Conservation (phyloP, 2,113 vertebrate genomes). For the Pseudorasbora parva region DNA sequence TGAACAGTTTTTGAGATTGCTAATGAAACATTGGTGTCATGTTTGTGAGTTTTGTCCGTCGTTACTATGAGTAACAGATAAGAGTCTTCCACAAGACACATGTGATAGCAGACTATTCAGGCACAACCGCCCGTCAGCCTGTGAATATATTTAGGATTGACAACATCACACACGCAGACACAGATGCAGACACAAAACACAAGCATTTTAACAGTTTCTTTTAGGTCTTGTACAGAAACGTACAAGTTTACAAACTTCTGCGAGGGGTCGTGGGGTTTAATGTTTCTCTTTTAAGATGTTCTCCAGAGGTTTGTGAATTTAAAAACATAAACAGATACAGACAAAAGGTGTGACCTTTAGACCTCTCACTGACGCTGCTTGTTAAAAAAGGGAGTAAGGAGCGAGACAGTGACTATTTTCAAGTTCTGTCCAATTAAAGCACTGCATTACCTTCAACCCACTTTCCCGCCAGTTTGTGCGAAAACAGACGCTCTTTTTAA, state of each 20-base stretch:
- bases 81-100: constrained; percentile 72
- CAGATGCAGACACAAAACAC: not conserved
- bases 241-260: constrained; percentile 47
- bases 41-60: constrained; percentile 56
- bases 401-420: constrained; percentile 42
- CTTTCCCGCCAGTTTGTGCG: constrained; percentile 62
- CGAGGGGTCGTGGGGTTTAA: not conserved
- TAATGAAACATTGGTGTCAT: constrained; percentile 70
- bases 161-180: not conserved
- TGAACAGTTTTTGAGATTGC: constrained; percentile 80
- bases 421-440: constrained; percentile 74
- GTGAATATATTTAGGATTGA: constrained; percentile 9
- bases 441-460: constrained; percentile 72
- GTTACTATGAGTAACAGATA: constrained; percentile 36
- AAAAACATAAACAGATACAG: not conserved
- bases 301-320: constrained; percentile 5
- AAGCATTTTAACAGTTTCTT: constrained; percentile 61
- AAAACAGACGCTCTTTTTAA: constrained; percentile 68
- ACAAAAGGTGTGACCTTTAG: constrained; percentile 36
- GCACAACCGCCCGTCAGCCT: constrained; percentile 16
- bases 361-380: constrained; percentile 33
- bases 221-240: constrained; percentile 74
- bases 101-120: constrained; percentile 35
- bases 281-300: constrained; percentile 13
- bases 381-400: constrained; percentile 52